Evolutionary conservation across 2,797 vertebrate genomes (phyloP), one percentile per base, ranked within the genome.

Genomic region (Arctocebus calabarensis): DNA sequence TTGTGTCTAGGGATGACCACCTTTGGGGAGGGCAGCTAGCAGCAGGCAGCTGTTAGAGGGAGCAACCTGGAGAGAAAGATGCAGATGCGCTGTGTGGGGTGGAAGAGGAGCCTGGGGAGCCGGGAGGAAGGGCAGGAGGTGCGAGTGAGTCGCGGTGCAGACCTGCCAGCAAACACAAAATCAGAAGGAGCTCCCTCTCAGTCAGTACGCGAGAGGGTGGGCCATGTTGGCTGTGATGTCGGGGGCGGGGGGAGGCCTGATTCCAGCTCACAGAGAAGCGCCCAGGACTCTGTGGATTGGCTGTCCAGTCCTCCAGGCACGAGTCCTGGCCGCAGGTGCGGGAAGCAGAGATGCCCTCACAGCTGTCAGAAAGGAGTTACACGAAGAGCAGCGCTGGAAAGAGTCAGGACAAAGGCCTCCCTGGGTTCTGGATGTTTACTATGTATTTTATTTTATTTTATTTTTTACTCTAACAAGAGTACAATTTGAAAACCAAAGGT

Each of bases 401-500:
- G 34, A 59, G 43, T 84, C 12, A 34, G 14, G 77, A 94, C 23
- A 3, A 10, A 14, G 45, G 16, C 2, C 19, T 13, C 68, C 62
- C 86, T 1, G 0, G 93, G 75, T 70, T 32, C 37, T 73, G 84
- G 66, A 29, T n/a, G 23, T 34, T 64, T 34, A 25, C 62, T 13
- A 73, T 20, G 59, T 0, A 3, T 40, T 40, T 40, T 40, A 70
- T 74, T 22, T 40, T 94, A 84, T 97, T 96, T 91, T 97, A 97
- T 96, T 91, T 97, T 97, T 92, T 81, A 96, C 95, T 96, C 97
- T 68, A 94, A 95, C 84, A 94, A 94, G 97, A 86, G 85, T 73
- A 84, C 91, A 97, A 77, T 94, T 98, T 98, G 96, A 94, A 96
- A 97, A 97, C 91, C 85, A 97, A 7, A 96, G 93, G 84, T 90